A percentile compares a stretch with the other conserved stretches of the same genome.
phyloP scores from a whole-genome alignment of 2,113 vertebrate species.

The Bubo scandiacus region DNA sequence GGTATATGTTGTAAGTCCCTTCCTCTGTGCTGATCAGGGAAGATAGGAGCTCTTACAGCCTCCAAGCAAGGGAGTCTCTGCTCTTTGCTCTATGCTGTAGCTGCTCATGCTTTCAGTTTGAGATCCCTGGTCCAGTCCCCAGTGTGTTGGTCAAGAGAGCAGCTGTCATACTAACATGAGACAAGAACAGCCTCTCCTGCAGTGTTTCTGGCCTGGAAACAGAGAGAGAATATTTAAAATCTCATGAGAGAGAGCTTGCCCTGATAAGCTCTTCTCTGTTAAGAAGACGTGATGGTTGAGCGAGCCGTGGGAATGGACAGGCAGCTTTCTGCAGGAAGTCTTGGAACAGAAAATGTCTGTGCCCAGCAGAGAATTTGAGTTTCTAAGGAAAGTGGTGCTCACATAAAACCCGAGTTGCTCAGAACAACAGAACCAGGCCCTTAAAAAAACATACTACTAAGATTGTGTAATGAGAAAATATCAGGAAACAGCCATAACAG shows the following conservation, averaged over 20 bases:
- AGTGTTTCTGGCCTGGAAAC: background rate
- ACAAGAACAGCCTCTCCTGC: background rate
- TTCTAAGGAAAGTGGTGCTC: background rate
- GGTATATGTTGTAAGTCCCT: background rate
- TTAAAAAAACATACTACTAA: background rate
- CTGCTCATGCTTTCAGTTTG: background rate
- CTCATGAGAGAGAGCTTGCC: background rate
- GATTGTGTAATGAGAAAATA: background rate
- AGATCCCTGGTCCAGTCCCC: background rate
- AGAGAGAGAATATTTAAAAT: background rate
- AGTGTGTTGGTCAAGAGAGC: background rate
- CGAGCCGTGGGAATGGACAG: background rate
- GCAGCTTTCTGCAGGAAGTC: background rate
- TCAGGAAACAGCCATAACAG: accelerated
- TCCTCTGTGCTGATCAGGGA: background rate
- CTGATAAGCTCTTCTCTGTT: background rate
- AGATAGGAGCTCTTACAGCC: background rate
- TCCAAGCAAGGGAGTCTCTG: background rate
- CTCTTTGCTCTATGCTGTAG: background rate
- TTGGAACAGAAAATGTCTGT: background rate
- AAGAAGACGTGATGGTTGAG: background rate
- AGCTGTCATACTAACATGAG: background rate
- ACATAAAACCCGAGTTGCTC: background rate
- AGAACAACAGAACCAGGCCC: background rate
- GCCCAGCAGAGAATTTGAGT: background rate